phyloP scores from a whole-genome alignment of 2,888 invertebrate species.

The Xestia sexstrigata region DNA sequence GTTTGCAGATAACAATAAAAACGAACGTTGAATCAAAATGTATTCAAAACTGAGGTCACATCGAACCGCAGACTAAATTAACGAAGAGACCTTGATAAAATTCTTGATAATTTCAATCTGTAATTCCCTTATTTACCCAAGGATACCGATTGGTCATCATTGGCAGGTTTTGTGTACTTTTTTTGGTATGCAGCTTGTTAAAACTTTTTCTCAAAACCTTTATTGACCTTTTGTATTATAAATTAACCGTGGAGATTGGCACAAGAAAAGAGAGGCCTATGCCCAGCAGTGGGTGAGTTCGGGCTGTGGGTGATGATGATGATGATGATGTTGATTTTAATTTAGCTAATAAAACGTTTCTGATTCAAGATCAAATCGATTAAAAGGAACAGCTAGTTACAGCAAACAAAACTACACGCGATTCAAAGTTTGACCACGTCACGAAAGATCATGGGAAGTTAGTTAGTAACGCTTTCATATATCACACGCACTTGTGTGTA shows the following conservation, averaged over 20 bases:
- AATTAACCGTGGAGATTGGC: too few relatives aligned
- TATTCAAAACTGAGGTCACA: constrained; percentile 56
- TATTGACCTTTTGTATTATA: not conserved
- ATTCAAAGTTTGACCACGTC: constrained; percentile 11
- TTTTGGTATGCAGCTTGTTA: not conserved
- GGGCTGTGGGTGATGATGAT: too few relatives aligned
- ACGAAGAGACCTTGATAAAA: constrained; percentile 41
- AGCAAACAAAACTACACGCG: constrained; percentile 19
- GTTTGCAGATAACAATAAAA: constrained; percentile 45
- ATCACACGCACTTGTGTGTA: constrained; percentile 44
- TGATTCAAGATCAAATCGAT: constrained; percentile 36
- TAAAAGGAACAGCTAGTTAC: constrained; percentile 2
- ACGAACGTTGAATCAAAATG: constrained; percentile 43
- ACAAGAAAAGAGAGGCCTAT: too few relatives aligned
- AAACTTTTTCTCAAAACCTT: not conserved
- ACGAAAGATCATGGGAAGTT: constrained; percentile 25
- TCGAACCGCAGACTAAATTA: constrained; percentile 45
- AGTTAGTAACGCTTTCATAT: constrained; percentile 58
- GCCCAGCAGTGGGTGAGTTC: too few relatives aligned
- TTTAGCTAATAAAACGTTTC: not conserved
- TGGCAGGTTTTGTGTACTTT: not conserved
- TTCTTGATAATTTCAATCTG: constrained; percentile 30
- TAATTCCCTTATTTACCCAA: constrained; percentile 1
- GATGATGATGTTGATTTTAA: too few relatives aligned
- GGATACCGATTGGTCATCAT: constrained; percentile 16